These are phyloP conservation scores for Miichthys miiuy DNA, from an alignment of 2,797 vertebrate genomes.

Conservation along the genomic window DNA sequence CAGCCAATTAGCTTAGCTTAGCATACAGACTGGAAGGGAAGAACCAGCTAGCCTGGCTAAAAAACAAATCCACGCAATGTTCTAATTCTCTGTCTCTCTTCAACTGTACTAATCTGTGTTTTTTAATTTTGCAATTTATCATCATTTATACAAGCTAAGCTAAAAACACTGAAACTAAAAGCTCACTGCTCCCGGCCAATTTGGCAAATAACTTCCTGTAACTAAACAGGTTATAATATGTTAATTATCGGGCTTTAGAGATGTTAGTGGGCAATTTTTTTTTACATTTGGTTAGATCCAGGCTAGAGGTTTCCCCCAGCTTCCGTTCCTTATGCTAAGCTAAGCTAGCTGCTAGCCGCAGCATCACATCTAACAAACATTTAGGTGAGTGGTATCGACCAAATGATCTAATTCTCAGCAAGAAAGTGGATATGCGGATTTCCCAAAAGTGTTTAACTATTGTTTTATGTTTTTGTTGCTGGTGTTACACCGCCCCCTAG, in stretches of 20 bases:
- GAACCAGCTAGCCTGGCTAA: background rate
- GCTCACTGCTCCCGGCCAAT: no score
- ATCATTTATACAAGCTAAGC: no score
- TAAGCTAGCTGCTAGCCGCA: background rate
- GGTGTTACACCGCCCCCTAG: constrained; percentile 71
- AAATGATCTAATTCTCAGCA: background rate
- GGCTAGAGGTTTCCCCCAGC: background rate
- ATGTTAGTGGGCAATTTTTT: background rate
- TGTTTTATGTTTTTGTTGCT: background rate
- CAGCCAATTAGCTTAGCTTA: background rate
- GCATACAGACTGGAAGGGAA: background rate
- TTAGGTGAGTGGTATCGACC: background rate
- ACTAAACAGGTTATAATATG: background rate
- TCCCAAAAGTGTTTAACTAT: background rate
- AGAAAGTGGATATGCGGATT: background rate
- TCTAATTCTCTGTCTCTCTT: background rate
- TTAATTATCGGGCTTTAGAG: background rate
- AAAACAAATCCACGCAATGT: background rate
- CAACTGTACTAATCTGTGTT: background rate
- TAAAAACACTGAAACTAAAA: no score
- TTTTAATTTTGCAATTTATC: no score
- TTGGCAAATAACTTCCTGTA: no score
- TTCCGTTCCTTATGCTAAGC: background rate
- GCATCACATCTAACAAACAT: background rate
- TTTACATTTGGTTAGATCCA: background rate